Base-by-base conservation (phyloP, 2,113 vertebrate genomes). In the Ameiurus melas region DNA sequence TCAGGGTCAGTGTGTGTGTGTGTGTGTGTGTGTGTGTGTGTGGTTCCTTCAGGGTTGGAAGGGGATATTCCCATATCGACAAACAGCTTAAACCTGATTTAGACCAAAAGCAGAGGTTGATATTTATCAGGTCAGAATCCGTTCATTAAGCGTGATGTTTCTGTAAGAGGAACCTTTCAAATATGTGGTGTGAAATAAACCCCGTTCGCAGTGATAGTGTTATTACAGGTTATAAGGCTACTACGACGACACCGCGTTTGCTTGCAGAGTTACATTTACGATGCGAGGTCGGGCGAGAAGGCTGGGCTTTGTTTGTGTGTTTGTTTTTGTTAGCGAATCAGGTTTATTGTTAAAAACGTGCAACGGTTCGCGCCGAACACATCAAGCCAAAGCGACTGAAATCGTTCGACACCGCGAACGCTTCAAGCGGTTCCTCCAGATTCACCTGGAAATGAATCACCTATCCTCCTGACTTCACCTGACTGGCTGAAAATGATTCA, bases 1-100 rank as follows among this genome's bases (percentile, higher is more conserved):
- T 75, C 85, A 86, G 80, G 87, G 90, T 90, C 80, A 77, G 87
- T 75, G 79, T 80, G 75, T 79, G 75, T 33, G 36, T 43, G 71
- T 75, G 77, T 55, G 77, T 80, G 77, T 80, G 51, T 80, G 77
- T 79, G 78, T 80, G 27, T 79, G 77, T 79, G 87, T 4, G 68
- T 43, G 60, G 51, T 68, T 57, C 43, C 6, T 66, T 43, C 20
- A 82, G 16, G 47, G 60, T 3, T 33, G 55, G 55, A 64, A 70
- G 58, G 4, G 84, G 39, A 60, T 57, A 71, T 53, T 70, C 62
- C 66, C 16, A 33, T 85, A 73, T 75, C 13, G 68, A 71, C 64
- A 9, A 68, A 51, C 64, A 64, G 81, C 82, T 64, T 22, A 20
- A n/a, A 84, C 83, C 27, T 70, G 62, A 53, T 70, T 84, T 51